Evolutionary conservation across 2,113 vertebrate species (phyloP).

Genomic region (Myotis davidii): DNA sequence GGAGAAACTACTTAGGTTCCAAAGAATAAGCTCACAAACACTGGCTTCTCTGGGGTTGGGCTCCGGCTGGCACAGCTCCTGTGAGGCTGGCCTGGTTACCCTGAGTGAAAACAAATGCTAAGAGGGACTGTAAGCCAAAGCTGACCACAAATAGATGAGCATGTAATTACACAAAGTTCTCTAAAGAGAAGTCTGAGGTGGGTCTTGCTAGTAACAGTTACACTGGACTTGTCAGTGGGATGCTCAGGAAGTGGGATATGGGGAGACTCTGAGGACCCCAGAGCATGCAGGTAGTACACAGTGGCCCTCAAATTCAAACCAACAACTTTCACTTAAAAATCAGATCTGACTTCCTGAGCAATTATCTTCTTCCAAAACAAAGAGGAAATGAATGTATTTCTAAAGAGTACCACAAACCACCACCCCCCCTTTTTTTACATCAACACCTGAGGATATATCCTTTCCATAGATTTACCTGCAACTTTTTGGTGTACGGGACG

Average conservation of each 20-base stretch:
- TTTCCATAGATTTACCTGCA: not conserved
- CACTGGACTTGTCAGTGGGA: too few relatives aligned
- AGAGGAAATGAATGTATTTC: not conserved
- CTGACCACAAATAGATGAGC: not conserved
- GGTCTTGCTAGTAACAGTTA: not conserved
- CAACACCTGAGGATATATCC: not conserved
- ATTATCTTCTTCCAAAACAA: not conserved
- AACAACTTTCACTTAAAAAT: not conserved
- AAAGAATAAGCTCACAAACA: not conserved
- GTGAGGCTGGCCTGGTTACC: not conserved
- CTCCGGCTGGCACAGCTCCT: not conserved
- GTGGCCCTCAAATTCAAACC: not conserved
- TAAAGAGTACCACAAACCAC: not conserved
- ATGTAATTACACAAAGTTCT: not conserved
- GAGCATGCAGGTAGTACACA: fast-evolving
- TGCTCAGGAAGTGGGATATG: not conserved
- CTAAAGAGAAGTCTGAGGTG: not conserved
- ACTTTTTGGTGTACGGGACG: not conserved
- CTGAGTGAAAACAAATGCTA: not conserved
- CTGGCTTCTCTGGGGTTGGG: not conserved
- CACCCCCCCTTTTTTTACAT: not conserved
- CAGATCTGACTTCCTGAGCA: not conserved
- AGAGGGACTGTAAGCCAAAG: not conserved
- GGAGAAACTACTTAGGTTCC: not conserved
- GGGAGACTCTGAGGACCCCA: too few relatives aligned